Percentiles rank a stretch among this genome's conserved stretches.
Evolutionary conservation across 1,140 invertebrate species (phyloP).

Genomic region (Bradynema listronoti): DNA sequence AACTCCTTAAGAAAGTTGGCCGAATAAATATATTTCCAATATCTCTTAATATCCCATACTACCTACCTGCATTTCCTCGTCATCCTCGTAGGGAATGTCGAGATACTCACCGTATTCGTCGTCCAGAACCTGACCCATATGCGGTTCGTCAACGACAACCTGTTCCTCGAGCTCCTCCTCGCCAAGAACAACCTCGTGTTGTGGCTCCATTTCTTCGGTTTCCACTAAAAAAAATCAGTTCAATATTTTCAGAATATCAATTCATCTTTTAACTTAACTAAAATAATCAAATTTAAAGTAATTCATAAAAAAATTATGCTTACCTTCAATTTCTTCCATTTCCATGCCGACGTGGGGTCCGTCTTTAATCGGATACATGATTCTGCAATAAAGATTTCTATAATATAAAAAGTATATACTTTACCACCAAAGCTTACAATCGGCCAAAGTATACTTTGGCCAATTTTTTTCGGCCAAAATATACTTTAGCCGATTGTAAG

Average conservation of each 20-base stretch:
- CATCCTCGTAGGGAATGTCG: neutral
- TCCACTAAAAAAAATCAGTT: neutral
- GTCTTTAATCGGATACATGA: too few relatives aligned
- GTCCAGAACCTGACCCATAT: neutral
- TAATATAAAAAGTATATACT: too few relatives aligned
- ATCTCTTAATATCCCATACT: neutral
- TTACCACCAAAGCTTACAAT: too few relatives aligned
- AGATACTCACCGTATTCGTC: constrained; percentile 5
- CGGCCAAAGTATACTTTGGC: too few relatives aligned
- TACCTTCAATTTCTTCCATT: neutral
- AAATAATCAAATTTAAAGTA: neutral
- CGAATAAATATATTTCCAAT: neutral
- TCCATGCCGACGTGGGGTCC: too few relatives aligned
- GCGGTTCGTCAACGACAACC: constrained; percentile 8
- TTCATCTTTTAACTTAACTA: neutral
- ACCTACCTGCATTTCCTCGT: neutral
- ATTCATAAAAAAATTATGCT: neutral
- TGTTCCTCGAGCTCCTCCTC: neutral
- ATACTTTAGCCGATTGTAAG: too few relatives aligned
- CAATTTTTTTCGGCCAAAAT: too few relatives aligned
- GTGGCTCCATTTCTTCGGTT: neutral
- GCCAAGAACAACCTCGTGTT: neutral
- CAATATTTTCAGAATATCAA: neutral
- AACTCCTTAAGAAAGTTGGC: neutral
- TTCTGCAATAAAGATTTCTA: too few relatives aligned